Evolutionary conservation across 2,888 invertebrate species (phyloP).

Genomic region (Pristionchus fissidentatus): DNA sequence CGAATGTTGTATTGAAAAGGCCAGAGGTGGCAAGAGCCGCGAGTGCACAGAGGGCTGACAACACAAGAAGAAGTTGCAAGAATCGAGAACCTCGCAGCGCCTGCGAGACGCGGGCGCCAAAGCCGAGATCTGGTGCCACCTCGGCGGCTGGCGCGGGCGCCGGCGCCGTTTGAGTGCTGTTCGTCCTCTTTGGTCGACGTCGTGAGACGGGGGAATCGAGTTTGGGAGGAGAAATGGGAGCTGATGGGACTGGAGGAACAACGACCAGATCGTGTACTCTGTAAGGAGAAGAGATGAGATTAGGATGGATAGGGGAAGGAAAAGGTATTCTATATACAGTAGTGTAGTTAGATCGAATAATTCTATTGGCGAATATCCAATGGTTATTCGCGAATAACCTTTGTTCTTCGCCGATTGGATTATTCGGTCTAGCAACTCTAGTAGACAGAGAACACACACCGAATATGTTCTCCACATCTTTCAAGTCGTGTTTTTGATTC

Average conservation of each 20-base stretch:
- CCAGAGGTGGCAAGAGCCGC: slow-evolving; percentile 60
- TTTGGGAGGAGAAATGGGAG: not conserved
- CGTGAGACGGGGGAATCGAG: not conserved
- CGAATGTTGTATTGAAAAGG: slow-evolving; percentile 60
- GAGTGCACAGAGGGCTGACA: slow-evolving; percentile 58
- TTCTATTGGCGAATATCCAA: too few relatives aligned
- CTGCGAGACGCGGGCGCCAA: not conserved
- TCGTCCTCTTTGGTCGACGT: not conserved
- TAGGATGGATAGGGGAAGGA: not conserved
- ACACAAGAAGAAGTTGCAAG: slow-evolving; percentile 45
- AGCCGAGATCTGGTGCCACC: not conserved
- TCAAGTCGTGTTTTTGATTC: too few relatives aligned
- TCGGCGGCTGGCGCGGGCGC: not conserved
- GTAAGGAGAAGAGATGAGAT: not conserved
- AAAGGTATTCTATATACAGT: too few relatives aligned
- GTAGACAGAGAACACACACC: not conserved
- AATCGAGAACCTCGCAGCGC: not conserved
- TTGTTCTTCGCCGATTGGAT: too few relatives aligned
- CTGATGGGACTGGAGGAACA: slow-evolving; percentile 27
- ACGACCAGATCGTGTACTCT: slow-evolving; percentile 32
- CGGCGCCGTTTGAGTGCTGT: slow-evolving; percentile 21
- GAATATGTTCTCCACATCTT: too few relatives aligned
- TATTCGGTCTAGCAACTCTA: too few relatives aligned
- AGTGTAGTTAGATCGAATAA: too few relatives aligned
- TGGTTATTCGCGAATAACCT: too few relatives aligned